phyloP scores from a whole-genome alignment of 2,113 vertebrate genomes.

The Egretta garzetta region DNA sequence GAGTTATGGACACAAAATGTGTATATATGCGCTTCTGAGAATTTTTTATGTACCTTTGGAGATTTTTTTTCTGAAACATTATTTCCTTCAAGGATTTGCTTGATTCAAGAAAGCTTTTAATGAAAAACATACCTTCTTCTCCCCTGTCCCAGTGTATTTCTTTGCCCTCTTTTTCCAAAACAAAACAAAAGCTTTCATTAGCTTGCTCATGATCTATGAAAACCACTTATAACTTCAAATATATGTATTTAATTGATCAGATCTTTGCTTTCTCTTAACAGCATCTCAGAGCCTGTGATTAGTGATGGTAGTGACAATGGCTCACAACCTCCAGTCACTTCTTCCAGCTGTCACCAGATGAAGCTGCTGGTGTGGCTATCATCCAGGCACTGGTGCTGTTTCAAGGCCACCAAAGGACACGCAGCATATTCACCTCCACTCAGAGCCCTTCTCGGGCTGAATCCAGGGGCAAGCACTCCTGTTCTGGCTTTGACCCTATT shows the following conservation, averaged over 20 bases:
- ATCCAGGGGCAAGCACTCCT: not conserved
- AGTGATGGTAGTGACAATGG: not conserved
- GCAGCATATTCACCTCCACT: not conserved
- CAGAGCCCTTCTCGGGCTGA: not conserved
- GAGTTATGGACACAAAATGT: not conserved
- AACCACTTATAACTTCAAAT: not conserved
- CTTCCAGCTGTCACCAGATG: not conserved
- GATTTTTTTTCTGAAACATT: not conserved
- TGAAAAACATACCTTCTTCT: not conserved
- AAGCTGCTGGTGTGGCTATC: not conserved
- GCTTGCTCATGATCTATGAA: not conserved
- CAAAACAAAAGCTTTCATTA: not conserved
- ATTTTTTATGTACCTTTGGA: not conserved
- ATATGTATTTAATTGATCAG: not conserved
- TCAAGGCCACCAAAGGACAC: fast-evolving
- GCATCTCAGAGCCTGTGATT: not conserved
- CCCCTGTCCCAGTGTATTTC: not conserved
- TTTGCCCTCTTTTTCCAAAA: not conserved
- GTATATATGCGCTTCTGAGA: not conserved
- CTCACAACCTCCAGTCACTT: not conserved
- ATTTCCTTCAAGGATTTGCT: not conserved
- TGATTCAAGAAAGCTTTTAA: not conserved
- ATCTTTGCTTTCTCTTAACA: not conserved
- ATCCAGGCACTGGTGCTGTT: not conserved
- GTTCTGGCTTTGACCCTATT: not conserved